Percentiles rank a stretch among this genome's conserved stretches.
Evolutionary conservation across 2,797 vertebrate genomes (phyloP).

Genomic region (Australoheros facetus): DNA sequence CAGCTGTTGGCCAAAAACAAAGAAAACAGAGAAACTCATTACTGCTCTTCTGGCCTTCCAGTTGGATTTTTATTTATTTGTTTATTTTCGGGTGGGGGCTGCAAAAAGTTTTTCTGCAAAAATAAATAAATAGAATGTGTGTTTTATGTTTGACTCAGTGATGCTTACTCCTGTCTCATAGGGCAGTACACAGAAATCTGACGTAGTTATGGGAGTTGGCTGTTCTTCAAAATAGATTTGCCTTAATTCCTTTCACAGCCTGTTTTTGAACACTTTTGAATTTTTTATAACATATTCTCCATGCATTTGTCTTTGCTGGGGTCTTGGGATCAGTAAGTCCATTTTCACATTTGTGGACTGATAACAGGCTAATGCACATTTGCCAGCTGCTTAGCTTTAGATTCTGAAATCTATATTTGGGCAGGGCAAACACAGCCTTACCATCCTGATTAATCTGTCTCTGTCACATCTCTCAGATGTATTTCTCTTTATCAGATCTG

Average conservation of each 20-base stretch:
- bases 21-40: constrained; percentile 71
- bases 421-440: neutral
- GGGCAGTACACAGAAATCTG: constrained; percentile 8
- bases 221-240: neutral
- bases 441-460: constrained; percentile 33
- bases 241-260: neutral
- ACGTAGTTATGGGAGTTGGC: neutral
- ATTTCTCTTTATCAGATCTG: constrained; percentile 54
- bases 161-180: constrained; percentile 10
- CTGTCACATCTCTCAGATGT: constrained; percentile 28
- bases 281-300: neutral
- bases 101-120: constrained; percentile 11
- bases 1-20: constrained; percentile 72
- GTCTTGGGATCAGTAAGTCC: neutral
- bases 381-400: neutral
- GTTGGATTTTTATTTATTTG: constrained; percentile 37
- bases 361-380: neutral
- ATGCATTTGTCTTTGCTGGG: neutral
- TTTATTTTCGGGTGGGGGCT: constrained; percentile 12
- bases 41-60: constrained; percentile 59
- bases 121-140: constrained; percentile 37
- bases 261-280: neutral
- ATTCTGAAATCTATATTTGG: constrained; percentile 19
- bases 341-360: neutral
- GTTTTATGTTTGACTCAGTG: constrained; percentile 13